These are phyloP conservation scores for Platysteira castanea DNA, from an alignment of 2,113 vertebrate species.

Conservation along the genomic window DNA sequence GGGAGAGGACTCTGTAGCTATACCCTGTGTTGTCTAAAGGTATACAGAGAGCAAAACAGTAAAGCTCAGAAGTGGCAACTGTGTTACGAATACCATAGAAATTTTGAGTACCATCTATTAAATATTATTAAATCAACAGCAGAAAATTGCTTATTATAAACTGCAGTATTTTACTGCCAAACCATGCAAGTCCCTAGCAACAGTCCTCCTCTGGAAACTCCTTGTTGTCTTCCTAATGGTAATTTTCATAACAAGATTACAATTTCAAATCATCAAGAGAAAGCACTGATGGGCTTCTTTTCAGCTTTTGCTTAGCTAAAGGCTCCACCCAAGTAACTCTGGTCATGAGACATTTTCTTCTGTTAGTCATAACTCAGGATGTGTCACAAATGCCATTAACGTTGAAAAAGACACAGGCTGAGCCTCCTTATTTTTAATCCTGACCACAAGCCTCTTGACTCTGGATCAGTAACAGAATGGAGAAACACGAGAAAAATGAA, in stretches of 20 bases:
- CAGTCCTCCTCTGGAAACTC: background rate
- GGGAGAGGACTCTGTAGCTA: background rate
- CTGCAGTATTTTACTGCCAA: background rate
- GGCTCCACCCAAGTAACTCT: slow-evolving; percentile 34
- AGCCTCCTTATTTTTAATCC: slow-evolving; percentile 16
- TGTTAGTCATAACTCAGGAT: slow-evolving; percentile 38
- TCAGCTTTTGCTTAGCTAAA: slow-evolving; percentile 31
- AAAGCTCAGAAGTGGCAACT: background rate
- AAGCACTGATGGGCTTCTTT: background rate
- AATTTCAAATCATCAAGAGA: background rate
- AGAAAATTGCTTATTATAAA: background rate
- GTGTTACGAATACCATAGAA: background rate
- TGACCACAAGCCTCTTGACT: slow-evolving; percentile 9
- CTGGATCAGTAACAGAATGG: background rate
- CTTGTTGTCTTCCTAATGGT: background rate
- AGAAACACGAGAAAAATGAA: slow-evolving; percentile 16
- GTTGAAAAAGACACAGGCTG: background rate
- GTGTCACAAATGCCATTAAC: slow-evolving; percentile 41
- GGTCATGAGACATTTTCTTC: slow-evolving; percentile 46
- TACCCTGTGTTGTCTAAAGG: background rate
- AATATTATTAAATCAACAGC: background rate
- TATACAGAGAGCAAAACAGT: background rate
- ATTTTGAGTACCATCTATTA: background rate
- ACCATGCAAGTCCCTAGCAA: background rate
- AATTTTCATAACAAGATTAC: slow-evolving; percentile 27